A percentile compares a stretch with the other conserved stretches of the same genome.
phyloP scores from a whole-genome alignment of 92 coral and sea anemone genomes.

The Porites cylindrica region DNA sequence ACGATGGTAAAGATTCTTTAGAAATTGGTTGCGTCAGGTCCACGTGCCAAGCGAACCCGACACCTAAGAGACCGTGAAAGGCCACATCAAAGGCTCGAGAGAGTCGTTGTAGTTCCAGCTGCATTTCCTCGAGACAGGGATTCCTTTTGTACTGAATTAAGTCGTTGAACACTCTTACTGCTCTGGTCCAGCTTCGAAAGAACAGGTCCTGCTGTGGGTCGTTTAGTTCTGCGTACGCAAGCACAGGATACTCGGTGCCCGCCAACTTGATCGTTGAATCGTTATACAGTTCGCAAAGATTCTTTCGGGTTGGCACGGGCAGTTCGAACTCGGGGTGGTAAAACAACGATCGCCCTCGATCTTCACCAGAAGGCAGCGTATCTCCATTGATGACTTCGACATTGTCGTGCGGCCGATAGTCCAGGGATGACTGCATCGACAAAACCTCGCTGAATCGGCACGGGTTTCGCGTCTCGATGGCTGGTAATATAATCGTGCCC shows the following conservation, averaged over 20 bases:
- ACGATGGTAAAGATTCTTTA: not conserved
- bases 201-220: not conserved
- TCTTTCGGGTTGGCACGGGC: not conserved
- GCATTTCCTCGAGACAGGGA: not conserved
- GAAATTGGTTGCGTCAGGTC: not conserved
- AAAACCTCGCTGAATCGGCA: conserved; percentile 17
- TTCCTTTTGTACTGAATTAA: not conserved
- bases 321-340: not conserved
- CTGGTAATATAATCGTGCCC: not conserved
- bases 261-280: not conserved
- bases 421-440: conserved; percentile 14
- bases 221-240: conserved; percentile 25
- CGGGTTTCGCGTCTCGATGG: not conserved
- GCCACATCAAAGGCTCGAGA: not conserved
- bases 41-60: not conserved
- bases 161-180: not conserved
- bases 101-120: not conserved
- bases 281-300: not conserved
- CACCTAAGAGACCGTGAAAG: not conserved
- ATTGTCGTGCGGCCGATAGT: not conserved
- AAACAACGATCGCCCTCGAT: not conserved
- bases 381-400: not conserved
- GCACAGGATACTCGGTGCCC: not conserved
- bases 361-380: no score
- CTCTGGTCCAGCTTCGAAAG: not conserved